Base-by-base conservation (phyloP, 2,113 vertebrate genomes). In the Gopherus evgoodei region DNA sequence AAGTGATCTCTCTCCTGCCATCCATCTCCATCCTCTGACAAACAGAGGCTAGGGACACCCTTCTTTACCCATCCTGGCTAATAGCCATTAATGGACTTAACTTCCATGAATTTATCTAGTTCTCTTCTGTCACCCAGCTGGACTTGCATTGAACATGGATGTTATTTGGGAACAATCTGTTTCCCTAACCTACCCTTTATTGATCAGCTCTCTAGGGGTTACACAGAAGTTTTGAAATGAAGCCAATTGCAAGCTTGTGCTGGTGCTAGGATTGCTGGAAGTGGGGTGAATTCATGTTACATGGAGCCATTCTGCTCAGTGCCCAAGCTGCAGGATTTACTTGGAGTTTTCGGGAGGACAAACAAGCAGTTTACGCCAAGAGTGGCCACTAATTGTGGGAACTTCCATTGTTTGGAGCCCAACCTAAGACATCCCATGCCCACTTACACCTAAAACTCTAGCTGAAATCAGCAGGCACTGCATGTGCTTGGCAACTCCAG, bases 271-370 rank as follows among this genome's bases (percentile, higher is more conserved):
- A 38, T 57, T 83, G 79, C 11, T 47, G 87, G 78, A 80, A 87
- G 69, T 11, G 91, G 54, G 49, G 62, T 1, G 44, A 91, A 96
- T 92, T 94, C 47, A 92, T 94, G 87, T 91, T 95, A 90, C 82
- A 88, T 21, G 90, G 85, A 25, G 78, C 81, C 87, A 49, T 21
- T 93, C 90, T 86, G 82, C 72, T 75, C 52, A 19, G 9, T 6
- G 80, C 29, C 59, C n/a, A 53, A 86, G 38, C 53, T 16, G 84
- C 65, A 93, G 53, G 79, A 44, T 85, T 87, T 81, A 65, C 4
- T 52, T 83, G 11, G 24, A 21, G 84, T 2, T 44, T 50, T 47
- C 79, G 57, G 91, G 25, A 35, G 88, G 84, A 76, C 17, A 38
- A 72, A 72, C 17, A 72, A 72, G 65, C n/a, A 72, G 7, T 22